A percentile compares a stretch with the other conserved stretches of the same genome.
phyloP scores from a whole-genome alignment of 1,140 invertebrate genomes.

The Antheraea pernyi region DNA sequence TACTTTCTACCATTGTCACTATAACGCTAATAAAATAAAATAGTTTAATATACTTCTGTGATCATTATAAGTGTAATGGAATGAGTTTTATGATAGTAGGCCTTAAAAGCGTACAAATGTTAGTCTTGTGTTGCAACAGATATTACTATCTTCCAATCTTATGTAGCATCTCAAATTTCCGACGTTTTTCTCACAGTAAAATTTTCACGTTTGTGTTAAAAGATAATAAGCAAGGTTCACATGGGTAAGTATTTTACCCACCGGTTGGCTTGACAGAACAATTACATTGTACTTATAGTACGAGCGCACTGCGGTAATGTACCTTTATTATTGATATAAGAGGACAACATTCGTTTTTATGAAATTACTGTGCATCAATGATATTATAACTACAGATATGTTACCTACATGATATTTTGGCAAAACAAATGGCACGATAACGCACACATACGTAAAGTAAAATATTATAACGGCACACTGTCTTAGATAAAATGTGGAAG shows the following conservation, averaged over 20 bases:
- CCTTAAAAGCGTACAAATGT: neutral
- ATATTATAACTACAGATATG: no score
- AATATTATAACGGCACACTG: no score
- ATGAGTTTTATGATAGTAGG: neutral
- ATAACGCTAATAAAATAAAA: no score
- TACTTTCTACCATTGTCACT: no score
- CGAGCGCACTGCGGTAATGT: neutral
- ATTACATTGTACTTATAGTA: neutral
- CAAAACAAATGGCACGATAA: no score
- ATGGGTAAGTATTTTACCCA: constrained; percentile 18
- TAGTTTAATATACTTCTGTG: no score
- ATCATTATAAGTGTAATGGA: no score
- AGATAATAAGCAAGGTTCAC: constrained; percentile 44
- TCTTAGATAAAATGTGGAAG: no score
- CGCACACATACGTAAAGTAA: no score
- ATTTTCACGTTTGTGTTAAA: constrained; percentile 31
- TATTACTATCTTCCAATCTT: constrained; percentile 14
- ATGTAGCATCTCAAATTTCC: constrained; percentile 19
- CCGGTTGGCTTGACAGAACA: no score
- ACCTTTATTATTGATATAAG: neutral
- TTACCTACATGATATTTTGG: no score
- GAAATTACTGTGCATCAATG: neutral
- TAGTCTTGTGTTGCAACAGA: neutral
- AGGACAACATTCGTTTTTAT: neutral
- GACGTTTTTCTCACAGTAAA: constrained; percentile 40